Evolutionary conservation across 2,113 vertebrate genomes (phyloP), one percentile per base, ranked within the genome.

Genomic region (Pomatostomus ruficeps): DNA sequence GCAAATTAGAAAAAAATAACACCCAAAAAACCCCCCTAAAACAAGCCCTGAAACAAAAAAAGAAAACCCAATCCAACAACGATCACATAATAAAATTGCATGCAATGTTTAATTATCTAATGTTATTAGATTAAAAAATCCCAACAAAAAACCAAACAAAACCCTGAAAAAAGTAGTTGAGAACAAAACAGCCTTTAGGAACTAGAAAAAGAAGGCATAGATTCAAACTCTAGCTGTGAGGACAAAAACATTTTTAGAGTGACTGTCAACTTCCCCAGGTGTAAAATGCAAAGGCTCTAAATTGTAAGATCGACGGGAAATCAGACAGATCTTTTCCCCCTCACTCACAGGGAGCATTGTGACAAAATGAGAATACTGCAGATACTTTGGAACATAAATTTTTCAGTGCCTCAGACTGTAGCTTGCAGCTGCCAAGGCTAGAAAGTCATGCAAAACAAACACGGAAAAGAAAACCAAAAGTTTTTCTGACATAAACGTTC

Each of bases 221-320:
- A 81, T 94, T 97, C 94, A 97, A 95, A 67, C 88, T 93, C 57
- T 81, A 76, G 75, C 88, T 89, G 79, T 97, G 96, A 97, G 94
- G 95, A 97, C 87, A 89, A 59, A 89, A 79, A 79, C 4, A 2
- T 93, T 81, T 96, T 94, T 79, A 93, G 88, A 93, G 73, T 35
- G 59, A 96, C 48, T 95, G 95, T 96, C 92, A 85, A 57, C 61
- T 89, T 97, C 77, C 89, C 93, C 71, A 96, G 67, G 79, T 72
- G 78, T 75, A 89, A 97, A 88, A 72, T 38, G 14, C 36, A 49
- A 63, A 81, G 82, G 71, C 59, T 74, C 48, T 79, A 72, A 94
- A 78, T 31, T 67, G 88, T 94, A 96, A 93, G 62, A 90, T 58
- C 1, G 2, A 76, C 87, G 84, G 72, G 68, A 96, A 97, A 95